These are phyloP conservation scores for Ptyas mucosa DNA, from an alignment of 2,113 vertebrate species.

Conservation along the genomic window DNA sequence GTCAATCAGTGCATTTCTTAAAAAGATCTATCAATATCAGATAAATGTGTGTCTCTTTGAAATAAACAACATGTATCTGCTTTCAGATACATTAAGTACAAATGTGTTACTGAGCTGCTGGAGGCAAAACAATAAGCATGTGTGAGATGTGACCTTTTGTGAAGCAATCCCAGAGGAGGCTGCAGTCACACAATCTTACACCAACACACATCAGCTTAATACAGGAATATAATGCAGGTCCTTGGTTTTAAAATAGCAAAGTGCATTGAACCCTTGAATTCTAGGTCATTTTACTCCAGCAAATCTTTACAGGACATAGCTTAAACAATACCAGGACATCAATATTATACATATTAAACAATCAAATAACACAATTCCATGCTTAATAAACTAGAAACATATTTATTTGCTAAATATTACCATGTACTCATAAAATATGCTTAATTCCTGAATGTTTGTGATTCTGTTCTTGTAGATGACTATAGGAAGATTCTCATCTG, in stretches of 20 bases:
- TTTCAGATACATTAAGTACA: constrained; percentile 30
- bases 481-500: background rate
- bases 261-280: constrained; percentile 4
- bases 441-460: background rate
- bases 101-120: constrained; percentile 15
- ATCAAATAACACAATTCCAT: background rate
- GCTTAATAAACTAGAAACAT: background rate
- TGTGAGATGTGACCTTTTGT: constrained; percentile 34
- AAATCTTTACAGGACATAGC: background rate
- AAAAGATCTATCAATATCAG: background rate
- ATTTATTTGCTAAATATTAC: background rate
- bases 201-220: constrained; percentile 6
- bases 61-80: constrained; percentile 12
- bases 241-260: constrained; percentile 26
- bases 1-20: background rate
- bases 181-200: constrained; percentile 15
- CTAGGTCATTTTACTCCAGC: constrained; percentile 7
- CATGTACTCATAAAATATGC: background rate
- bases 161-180: constrained; percentile 7
- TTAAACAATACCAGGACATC: background rate
- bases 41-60: constrained; percentile 2
- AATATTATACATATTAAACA: background rate
- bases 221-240: background rate
- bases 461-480: background rate
- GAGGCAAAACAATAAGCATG: constrained; percentile 19